phyloP scores from a whole-genome alignment of 2,797 vertebrate species.

The Stomatorhinus walkeri region DNA sequence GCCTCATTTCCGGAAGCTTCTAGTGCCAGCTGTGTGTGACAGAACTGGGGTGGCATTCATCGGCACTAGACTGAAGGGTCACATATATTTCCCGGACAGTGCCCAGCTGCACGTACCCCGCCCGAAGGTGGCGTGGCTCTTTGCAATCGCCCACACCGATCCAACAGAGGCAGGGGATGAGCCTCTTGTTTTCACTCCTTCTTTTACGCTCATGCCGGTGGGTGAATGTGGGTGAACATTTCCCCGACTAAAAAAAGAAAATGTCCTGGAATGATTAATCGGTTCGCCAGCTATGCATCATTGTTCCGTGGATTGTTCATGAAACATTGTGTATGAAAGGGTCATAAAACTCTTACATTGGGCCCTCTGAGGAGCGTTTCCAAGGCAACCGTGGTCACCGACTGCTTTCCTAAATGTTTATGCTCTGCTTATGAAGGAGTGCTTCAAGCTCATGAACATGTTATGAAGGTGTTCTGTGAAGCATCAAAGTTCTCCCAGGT shows the following conservation, averaged over 20 bases:
- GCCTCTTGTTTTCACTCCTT: background rate
- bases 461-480: background rate
- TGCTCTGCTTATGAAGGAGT: background rate
- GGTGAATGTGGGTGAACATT: background rate
- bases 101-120: background rate
- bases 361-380: background rate
- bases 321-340: constrained; percentile 12
- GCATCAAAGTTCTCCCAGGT: background rate
- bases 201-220: background rate
- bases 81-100: background rate
- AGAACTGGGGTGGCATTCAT: background rate
- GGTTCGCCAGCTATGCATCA: constrained; percentile 22
- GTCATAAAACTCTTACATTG: background rate
- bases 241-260: background rate
- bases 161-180: background rate
- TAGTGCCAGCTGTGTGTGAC: background rate
- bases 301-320: constrained; percentile 26
- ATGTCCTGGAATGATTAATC: background rate
- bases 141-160: background rate
- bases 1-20: background rate
- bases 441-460: background rate
- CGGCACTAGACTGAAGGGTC: background rate
- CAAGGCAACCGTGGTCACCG: constrained; percentile 21
- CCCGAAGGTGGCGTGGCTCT: background rate
- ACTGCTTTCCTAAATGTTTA: constrained; percentile 4